Evolutionary conservation across 1,140 invertebrate genomes (phyloP), one percentile per base, ranked within the genome.

Genomic region (Panonychus citri): DNA sequence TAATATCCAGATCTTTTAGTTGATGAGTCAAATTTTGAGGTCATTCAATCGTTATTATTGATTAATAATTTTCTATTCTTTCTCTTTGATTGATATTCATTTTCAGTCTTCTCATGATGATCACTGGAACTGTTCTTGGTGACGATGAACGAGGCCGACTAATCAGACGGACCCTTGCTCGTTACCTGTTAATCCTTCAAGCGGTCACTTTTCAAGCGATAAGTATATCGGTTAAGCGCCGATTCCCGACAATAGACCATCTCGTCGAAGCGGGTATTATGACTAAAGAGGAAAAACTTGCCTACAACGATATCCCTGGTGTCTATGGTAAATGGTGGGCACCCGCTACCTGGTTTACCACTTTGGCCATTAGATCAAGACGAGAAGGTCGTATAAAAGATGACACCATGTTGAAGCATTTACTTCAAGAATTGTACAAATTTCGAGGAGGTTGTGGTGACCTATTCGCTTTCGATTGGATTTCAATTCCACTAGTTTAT

Each of bases 321-420:
- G 83, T 85, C 64, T 85, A 88, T 81, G 84, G 83, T 1, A 89
- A 89, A 65, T 89, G 87, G 66, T 89, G 85, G 85, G 84, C 88
- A 81, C 85, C 85, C 0, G 69, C 87, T 8, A 82, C 85, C 1
- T 89, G 85, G 85, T 85, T 85, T 30, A 85, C 83, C 1, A 85
- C 86, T 65, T 83, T 89, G 55, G 85, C 88, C 59, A 85, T 85
- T 67, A 82, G 25, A 40, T 77, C 77, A 0, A 74, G 88, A 2
- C 86, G 85, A 66, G 89, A 95, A 71, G 86, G 85, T 1, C 73
- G 84, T 62, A 89, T 94, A 61, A 76, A 86, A 52, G 86, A 90
- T 62, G 89, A 94, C 68, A 87, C 87, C 1, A 39, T 52, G 17
- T 17, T 52, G 28, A 52, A 52, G 12, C 50, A 52, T 26, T 17